A percentile compares a stretch with the other conserved stretches of the same genome.
These are phyloP conservation scores for Pecten maximus DNA, from an alignment of 2,888 invertebrate species.

Conservation along the genomic window DNA sequence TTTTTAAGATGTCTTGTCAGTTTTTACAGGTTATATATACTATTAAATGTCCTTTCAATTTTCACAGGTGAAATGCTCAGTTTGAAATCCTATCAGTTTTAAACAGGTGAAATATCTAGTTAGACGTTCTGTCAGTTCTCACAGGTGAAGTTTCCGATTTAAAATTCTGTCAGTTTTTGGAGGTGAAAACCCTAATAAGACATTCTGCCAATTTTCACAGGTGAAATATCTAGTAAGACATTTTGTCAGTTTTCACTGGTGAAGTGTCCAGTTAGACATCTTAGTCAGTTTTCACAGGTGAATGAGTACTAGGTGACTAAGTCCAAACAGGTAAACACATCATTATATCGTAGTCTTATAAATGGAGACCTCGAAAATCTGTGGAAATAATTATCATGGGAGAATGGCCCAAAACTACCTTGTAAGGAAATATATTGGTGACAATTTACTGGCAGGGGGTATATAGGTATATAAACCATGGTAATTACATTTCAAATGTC, in stretches of 20 bases:
- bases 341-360: neutral
- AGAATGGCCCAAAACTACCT: neutral
- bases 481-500: neutral
- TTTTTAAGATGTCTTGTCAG: too few species aligned
- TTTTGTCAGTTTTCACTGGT: neutral
- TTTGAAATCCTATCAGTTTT: neutral
- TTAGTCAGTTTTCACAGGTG: too few species aligned
- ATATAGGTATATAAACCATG: constrained; percentile 2
- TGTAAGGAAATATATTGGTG: neutral
- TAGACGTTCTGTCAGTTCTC: too few species aligned
- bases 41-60: neutral
- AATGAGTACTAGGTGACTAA: neutral
- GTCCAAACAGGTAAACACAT: neutral
- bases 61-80: neutral
- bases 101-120: neutral
- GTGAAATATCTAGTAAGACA: neutral
- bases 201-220: neutral
- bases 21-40: too few species aligned
- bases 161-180: too few species aligned
- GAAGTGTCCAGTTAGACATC: neutral
- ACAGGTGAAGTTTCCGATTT: too few species aligned
- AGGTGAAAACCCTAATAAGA: too few species aligned
- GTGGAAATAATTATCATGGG: constrained; percentile 4
- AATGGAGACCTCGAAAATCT: neutral
- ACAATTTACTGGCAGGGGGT: constrained; percentile 16